These are phyloP conservation scores for Paratilapia polleni DNA, from an alignment of 2,113 vertebrate genomes.

Conservation along the genomic window DNA sequence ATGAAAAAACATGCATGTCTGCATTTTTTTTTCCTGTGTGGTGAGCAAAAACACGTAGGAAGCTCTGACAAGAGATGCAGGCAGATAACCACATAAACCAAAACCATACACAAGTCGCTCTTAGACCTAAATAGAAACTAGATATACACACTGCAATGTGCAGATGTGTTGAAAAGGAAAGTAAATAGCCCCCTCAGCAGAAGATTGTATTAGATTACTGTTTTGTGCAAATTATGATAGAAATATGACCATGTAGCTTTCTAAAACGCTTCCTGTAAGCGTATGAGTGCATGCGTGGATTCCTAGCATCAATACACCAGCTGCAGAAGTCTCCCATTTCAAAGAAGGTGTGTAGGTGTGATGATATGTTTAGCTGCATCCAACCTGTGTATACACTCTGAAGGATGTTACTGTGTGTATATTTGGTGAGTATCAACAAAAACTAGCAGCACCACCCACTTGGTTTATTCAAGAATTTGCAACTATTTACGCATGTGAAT, in stretches of 20 bases:
- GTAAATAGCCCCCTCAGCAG: not conserved
- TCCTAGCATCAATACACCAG: slow-evolving; percentile 16
- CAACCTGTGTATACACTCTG: slow-evolving; percentile 18
- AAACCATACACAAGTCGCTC: slow-evolving; percentile 33
- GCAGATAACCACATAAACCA: slow-evolving; percentile 65
- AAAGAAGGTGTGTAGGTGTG: slow-evolving; percentile 39
- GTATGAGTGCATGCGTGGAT: not conserved
- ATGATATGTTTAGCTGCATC: not conserved
- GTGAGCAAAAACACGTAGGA: slow-evolving; percentile 49
- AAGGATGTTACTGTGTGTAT: slow-evolving; percentile 11
- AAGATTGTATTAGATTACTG: not conserved
- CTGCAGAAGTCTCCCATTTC: slow-evolving; percentile 10
- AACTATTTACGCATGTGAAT: slow-evolving; percentile 16
- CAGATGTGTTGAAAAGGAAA: slow-evolving; percentile 15
- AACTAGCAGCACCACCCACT: slow-evolving; percentile 21
- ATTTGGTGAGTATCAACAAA: slow-evolving; percentile 6
- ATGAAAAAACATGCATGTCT: slow-evolving; percentile 51
- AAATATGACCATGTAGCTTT: not conserved
- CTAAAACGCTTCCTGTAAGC: not conserved
- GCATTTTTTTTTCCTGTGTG: slow-evolving; percentile 39
- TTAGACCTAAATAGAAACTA: slow-evolving; percentile 37
- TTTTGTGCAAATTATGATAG: not conserved
- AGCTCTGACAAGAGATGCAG: slow-evolving; percentile 44
- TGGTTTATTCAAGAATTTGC: slow-evolving; percentile 31
- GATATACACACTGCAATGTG: not conserved